Evolutionary conservation across 2,797 vertebrate species (phyloP).

Genomic region (Oreochromis grahami): DNA sequence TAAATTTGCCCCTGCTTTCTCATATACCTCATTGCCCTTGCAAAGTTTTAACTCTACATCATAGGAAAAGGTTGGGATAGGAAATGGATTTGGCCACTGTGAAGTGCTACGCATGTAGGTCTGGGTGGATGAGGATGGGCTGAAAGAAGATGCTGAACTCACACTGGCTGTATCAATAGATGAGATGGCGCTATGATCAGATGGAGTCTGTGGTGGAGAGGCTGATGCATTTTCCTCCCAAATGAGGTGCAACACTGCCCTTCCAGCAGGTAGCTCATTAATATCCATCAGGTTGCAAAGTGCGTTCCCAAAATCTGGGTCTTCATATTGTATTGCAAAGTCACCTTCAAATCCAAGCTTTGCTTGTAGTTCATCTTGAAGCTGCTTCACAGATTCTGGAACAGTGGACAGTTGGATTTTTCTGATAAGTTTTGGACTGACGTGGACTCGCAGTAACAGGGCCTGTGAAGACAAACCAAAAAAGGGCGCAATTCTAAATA

Average conservation of each 20-base stretch:
- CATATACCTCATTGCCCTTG: neutral
- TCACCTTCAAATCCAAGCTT: too few species aligned
- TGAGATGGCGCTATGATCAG: too few species aligned
- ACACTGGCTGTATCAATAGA: too few species aligned
- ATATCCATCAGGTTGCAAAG: neutral
- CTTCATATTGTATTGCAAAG: neutral
- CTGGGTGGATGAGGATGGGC: too few species aligned
- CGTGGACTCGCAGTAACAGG: too few species aligned
- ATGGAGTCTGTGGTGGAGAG: too few species aligned
- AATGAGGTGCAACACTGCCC: too few species aligned
- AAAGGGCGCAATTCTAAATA: neutral
- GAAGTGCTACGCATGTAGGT: too few species aligned
- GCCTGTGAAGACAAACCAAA: neutral
- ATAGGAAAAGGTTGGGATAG: neutral
- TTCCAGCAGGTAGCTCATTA: too few species aligned
- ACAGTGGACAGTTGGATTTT: neutral
- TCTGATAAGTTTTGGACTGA: neutral
- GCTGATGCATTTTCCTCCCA: too few species aligned
- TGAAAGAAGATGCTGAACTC: too few species aligned
- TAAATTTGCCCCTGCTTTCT: neutral
- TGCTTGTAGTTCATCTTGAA: neutral
- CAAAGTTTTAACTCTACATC: too few species aligned
- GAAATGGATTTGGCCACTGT: neutral
- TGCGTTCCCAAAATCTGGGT: neutral
- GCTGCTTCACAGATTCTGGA: neutral